Evolutionary conservation across 1,140 invertebrate species (phyloP), one percentile per base, ranked within the genome.

Genomic region (Yoshiicerus persimilis): DNA sequence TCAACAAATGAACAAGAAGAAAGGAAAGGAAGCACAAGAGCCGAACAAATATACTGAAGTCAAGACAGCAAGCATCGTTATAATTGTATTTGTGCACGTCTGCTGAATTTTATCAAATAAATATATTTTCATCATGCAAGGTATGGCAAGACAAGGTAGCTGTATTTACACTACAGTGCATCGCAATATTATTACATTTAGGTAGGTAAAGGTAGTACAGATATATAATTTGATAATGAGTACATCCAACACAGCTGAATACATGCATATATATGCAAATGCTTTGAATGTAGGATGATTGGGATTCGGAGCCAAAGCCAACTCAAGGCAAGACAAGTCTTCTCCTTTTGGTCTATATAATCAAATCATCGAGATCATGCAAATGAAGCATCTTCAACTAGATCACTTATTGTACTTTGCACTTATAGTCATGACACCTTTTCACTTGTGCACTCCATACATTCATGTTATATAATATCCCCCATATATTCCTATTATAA

Each of bases 1-100:
- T 86, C 85, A 30, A 62, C 62, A 62, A 86, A 66, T 86, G 85
- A 66, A 66, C 85, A 86, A 23, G 85, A 64, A 80, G 75, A 80
- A 80, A 80, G 32, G 75, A 32, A 80, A 56, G 32, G 75, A 80
- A 80, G n/a, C n/a, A 80, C 75, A 80, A 80, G 75, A 80, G 75
- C 75, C 75, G 75, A 34, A 80, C 75, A 80, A 80, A 56, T 56
- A n/a, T n/a, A n/a, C 47, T 47, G n/a, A 80, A 75, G 16, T 36
- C 32, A 77, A 34, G 41, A 47, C 41, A 47, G 13, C n/a, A 41
- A 11, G 20, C 13, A n/a, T 20, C 20, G 47, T 20, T 56, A 56
- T 5, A 56, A 13, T 39, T 56, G 20, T 4, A n/a, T 56, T n/a
- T 56, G 4, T n/a, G n/a, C 16, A n/a, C n/a, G 47, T 56, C 20